These are phyloP conservation scores for Dermochelys coriacea DNA, from an alignment of 2,797 vertebrate species.

Conservation along the genomic window DNA sequence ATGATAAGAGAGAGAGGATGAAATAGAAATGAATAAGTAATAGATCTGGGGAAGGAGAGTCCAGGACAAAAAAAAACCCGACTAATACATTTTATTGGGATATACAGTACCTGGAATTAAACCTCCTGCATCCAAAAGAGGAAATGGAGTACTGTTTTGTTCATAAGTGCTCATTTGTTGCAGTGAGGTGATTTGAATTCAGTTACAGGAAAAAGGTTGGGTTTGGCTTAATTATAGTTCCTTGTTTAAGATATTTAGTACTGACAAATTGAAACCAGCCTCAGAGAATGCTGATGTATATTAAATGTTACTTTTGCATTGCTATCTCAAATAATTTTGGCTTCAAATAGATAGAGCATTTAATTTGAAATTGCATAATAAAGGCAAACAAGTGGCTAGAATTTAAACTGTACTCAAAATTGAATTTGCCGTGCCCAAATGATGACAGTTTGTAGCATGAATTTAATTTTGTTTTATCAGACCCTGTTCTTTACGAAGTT, in stretches of 20 bases:
- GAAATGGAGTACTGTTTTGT: background rate
- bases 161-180: background rate
- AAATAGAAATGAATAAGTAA: background rate
- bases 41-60: background rate
- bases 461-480: background rate
- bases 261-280: rapidly evolving
- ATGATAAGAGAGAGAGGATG: background rate
- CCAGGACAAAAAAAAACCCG: background rate
- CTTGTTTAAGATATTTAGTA: rapidly evolving
- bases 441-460: background rate
- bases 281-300: rapidly evolving
- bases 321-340: rapidly evolving
- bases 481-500: background rate
- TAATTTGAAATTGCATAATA: rapidly evolving
- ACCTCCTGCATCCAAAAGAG: background rate
- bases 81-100: background rate
- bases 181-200: background rate
- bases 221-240: background rate
- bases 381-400: rapidly evolving
- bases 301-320: rapidly evolving
- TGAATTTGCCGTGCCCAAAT: background rate
- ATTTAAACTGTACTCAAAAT: rapidly evolving
- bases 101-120: background rate
- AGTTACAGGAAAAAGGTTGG: background rate
- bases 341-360: rapidly evolving